These are phyloP conservation scores for Aeoliscus strigatus DNA, from an alignment of 2,797 vertebrate genomes.

Conservation along the genomic window DNA sequence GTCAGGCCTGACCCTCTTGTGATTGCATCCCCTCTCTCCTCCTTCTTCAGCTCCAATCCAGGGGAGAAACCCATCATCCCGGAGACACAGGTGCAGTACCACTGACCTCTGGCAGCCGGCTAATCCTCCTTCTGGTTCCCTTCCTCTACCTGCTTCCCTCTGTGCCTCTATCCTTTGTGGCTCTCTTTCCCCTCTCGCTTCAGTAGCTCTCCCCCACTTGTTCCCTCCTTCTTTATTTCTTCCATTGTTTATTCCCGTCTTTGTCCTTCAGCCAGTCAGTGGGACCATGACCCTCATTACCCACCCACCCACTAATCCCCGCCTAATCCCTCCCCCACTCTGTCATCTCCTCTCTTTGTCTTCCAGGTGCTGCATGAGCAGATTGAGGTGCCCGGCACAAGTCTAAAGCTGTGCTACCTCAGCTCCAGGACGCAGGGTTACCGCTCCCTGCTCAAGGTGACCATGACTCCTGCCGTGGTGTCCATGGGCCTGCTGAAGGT, in stretches of 20 bases:
- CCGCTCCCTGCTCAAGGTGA: constrained; percentile 93
- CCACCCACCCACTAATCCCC: constrained; percentile 57
- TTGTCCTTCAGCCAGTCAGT: constrained; percentile 71
- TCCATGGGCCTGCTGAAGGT: constrained; percentile 95
- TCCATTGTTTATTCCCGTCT: constrained; percentile 61
- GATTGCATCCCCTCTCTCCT: constrained; percentile 94
- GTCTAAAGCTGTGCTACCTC: constrained; percentile 90
- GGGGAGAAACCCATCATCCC: constrained; percentile 91
- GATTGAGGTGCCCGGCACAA: constrained; percentile 90
- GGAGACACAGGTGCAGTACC: constrained; percentile 91
- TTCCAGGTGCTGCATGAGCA: constrained; percentile 96
- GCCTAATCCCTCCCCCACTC: constrained; percentile 59
- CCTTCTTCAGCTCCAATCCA: constrained; percentile 93
- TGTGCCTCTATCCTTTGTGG: constrained; percentile 50
- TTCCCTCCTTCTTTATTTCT: constrained; percentile 53
- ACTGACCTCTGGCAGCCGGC: constrained; percentile 66
- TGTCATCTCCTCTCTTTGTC: constrained; percentile 59
- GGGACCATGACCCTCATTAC: constrained; percentile 71
- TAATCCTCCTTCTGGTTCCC: constrained; percentile 66
- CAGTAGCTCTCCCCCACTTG: constrained; percentile 41
- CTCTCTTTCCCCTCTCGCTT: constrained; percentile 44
- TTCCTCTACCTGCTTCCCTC: constrained; percentile 47
- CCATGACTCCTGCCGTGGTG: constrained; percentile 93
- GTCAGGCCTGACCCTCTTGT: constrained; percentile 93
- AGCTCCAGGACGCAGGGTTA: constrained; percentile 94